Base-by-base conservation (phyloP, 2,113 vertebrate species). In the Periophthalmus modestus region DNA sequence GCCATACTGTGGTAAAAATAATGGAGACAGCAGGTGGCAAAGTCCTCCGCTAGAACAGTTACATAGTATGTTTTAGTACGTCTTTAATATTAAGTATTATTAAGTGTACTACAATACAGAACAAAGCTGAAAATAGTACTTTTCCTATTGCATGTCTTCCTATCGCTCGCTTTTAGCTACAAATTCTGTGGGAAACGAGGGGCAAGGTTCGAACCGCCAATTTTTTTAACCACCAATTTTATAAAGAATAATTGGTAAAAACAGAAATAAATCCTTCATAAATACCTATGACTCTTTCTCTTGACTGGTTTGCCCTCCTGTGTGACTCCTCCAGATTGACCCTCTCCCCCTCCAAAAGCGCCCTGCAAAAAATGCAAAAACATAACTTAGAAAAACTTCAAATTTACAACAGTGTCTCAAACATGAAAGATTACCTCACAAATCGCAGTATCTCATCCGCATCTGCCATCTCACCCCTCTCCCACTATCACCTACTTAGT, bases 341-440 rank as follows among this genome's bases (percentile, higher is more conserved):
- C 84, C 87, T 93, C 83, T 97, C 95, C 59, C 94, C 96, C 92
- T 98, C 96, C 81, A 98, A 81, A 50, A 99, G 93, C 85, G 97
- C 93, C 83, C 98, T 99, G 82, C 66, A 74, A 78, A 73, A 72
- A 61, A 48, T 76, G 0, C 80, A 69, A 52, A 72, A 36, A 77
- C 11, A 72, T 7, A 59, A 52, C 13, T 82, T 4, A 70, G 47
- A 7, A 19, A 9, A 43, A 68, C 13, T 19, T 7, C 10, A 78
- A 18, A 34, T 70, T 39, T 28, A 15, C 13, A 15, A 4, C n/a
- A 5, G 47, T 61, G 24, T 18, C 5, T 66, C 5, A 54, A 33
- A 71, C 21, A 57, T 24, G 2, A 57, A 75, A 59, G 12, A 75
- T 13, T 80, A 92, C 91, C 89, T 92, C 74, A 87, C 59, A 59